Evolutionary conservation across 2,888 invertebrate genomes (phyloP).

Genomic region (Machimus rusticus): DNA sequence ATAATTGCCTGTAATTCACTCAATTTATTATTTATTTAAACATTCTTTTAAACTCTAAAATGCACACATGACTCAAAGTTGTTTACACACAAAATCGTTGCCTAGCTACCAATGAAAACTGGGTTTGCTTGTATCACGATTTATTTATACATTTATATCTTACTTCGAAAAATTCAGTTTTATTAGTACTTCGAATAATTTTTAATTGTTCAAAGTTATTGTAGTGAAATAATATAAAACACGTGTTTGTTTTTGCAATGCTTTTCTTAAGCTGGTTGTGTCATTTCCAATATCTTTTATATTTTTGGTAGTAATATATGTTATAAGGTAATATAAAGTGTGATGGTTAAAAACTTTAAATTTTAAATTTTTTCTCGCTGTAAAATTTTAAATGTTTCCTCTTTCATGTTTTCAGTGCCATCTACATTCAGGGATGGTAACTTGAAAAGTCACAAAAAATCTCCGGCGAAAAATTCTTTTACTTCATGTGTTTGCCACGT

Average conservation of each 20-base stretch:
- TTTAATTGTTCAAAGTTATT: neutral
- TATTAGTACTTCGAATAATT: neutral
- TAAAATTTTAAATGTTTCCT: neutral
- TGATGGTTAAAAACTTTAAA: neutral
- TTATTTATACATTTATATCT: too few species aligned
- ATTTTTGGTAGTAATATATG: too few species aligned
- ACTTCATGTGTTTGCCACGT: neutral
- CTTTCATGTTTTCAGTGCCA: neutral
- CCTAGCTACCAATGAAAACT: neutral
- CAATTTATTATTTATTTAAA: neutral
- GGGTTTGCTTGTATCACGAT: neutral
- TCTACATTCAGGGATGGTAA: neutral
- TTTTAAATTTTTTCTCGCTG: neutral
- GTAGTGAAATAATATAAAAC: neutral
- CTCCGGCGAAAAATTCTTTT: conserved; percentile 19
- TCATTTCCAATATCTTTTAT: neutral
- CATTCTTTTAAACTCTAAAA: neutral
- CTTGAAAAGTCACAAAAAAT: neutral
- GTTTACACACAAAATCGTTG: neutral
- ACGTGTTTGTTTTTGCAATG: neutral
- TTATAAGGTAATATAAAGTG: too few species aligned
- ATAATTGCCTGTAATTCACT: neutral
- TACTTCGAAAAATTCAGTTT: too few species aligned
- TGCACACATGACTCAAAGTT: neutral
- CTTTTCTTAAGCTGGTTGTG: neutral